Conservation (phyloP, 2,113 vertebrate species). For the Bubo blakistoni region DNA sequence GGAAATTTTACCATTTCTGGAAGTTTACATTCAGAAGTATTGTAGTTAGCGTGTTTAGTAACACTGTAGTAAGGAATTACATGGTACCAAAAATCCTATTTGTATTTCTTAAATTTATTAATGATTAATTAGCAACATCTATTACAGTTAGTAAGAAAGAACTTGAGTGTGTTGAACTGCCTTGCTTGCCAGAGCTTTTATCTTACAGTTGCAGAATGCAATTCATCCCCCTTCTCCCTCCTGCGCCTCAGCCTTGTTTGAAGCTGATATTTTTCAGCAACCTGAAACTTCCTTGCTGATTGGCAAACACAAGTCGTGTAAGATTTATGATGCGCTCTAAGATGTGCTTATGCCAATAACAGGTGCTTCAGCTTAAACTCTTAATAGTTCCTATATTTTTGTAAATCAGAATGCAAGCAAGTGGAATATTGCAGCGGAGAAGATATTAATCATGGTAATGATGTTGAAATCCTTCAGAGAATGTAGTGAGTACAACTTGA, state of each 20-base stretch:
- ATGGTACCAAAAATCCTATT: background rate
- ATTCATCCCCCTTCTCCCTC: background rate
- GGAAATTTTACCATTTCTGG: background rate
- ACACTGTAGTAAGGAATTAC: background rate
- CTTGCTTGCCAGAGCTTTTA: background rate
- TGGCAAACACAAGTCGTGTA: background rate
- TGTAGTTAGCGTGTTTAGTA: background rate
- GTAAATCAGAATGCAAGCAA: constrained; percentile 11
- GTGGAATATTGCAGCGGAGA: background rate
- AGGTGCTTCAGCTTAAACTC: constrained; percentile 36
- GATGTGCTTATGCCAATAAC: background rate
- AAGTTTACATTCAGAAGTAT: background rate
- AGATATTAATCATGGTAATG: constrained; percentile 17
- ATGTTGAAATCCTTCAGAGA: background rate
- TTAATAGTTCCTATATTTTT: constrained; percentile 2
- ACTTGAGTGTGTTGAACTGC: background rate
- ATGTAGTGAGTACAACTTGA: background rate
- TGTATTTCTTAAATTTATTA: background rate
- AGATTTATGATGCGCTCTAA: constrained; percentile 17
- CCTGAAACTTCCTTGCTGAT: constrained; percentile 25
- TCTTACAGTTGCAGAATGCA: background rate
- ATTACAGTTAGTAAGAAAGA: background rate
- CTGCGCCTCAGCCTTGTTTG: background rate
- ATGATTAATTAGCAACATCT: background rate
- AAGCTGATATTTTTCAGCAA: constrained; percentile 50